These are phyloP conservation scores for Philotrypesis tridentata DNA, from an alignment of 1,140 invertebrate genomes.

Conservation along the genomic window DNA sequence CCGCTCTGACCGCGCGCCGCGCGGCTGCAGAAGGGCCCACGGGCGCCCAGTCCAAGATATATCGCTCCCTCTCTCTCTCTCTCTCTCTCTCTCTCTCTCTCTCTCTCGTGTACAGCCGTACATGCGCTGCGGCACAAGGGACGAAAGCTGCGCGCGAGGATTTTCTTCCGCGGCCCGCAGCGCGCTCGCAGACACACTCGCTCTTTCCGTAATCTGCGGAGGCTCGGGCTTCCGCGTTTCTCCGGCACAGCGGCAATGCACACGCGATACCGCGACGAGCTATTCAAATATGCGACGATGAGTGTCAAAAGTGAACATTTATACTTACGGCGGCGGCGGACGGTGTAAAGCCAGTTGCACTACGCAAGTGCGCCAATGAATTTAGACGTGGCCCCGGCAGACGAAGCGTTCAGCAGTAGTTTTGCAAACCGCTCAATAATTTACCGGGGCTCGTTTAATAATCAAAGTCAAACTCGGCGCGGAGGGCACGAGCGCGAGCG, in stretches of 20 bases:
- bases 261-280: neutral
- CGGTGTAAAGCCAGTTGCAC: neutral
- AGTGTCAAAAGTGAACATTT: neutral
- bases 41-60: constrained; percentile 17
- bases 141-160: neutral
- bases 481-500: too few relatives aligned
- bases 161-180: neutral
- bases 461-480: neutral
- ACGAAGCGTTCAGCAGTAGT: neutral
- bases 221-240: neutral
- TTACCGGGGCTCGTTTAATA: constrained; percentile 28
- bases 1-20: neutral
- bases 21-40: neutral
- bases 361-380: neutral
- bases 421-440: constrained; percentile 27
- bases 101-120: too few relatives aligned
- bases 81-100: neutral
- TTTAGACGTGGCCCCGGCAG: neutral
- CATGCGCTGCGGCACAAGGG: too few relatives aligned
- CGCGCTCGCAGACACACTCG: neutral
- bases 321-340: neutral
- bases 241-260: neutral
- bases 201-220: neutral
- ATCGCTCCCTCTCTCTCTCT: neutral
- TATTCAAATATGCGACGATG: neutral